These are phyloP conservation scores for Pocillopora damicornis DNA, from an alignment of 64 coral and sea anemone genomes.

Conservation along the genomic window DNA sequence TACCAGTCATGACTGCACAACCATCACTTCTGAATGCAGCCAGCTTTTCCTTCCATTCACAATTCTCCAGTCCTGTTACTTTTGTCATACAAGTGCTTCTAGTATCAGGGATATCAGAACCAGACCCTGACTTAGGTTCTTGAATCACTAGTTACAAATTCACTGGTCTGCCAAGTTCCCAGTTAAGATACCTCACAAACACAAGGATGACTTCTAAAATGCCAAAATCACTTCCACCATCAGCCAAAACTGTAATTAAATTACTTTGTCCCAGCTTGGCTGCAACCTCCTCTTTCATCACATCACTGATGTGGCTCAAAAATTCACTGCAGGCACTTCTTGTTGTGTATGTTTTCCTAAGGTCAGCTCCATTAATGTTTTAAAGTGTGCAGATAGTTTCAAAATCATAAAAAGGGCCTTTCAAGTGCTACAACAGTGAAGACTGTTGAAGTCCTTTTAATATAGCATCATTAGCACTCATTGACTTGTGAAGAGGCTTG, in stretches of 20 bases:
- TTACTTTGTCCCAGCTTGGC: background rate
- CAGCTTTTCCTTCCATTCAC: conserved; percentile 15
- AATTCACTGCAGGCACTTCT: conserved; percentile 28
- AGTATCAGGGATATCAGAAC: conserved; percentile 13
- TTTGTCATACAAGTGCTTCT: background rate
- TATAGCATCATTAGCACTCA: background rate
- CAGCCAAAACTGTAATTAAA: background rate
- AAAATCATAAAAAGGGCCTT: conserved; percentile 43
- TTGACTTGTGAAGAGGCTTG: no score
- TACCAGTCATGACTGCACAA: conserved; percentile 36
- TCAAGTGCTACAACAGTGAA: conserved; percentile 40
- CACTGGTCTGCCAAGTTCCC: background rate
- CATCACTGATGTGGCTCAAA: conserved; percentile 7
- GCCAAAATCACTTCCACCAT: conserved; percentile 35
- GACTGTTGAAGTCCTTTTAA: conserved; percentile 33
- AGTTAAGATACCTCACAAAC: conserved; percentile 21
- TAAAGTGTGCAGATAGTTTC: conserved; percentile 35
- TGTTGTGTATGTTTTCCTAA: conserved; percentile 21
- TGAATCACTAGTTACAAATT: conserved; percentile 22
- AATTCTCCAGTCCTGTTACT: background rate
- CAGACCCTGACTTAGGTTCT: conserved; percentile 17
- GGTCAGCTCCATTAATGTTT: conserved; percentile 49
- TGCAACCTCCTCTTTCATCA: conserved; percentile 14
- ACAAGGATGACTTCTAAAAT: conserved; percentile 23
- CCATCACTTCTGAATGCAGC: conserved; percentile 45